Conservation (phyloP, 2,888 invertebrate genomes). For the Atrina japonica region DNA sequence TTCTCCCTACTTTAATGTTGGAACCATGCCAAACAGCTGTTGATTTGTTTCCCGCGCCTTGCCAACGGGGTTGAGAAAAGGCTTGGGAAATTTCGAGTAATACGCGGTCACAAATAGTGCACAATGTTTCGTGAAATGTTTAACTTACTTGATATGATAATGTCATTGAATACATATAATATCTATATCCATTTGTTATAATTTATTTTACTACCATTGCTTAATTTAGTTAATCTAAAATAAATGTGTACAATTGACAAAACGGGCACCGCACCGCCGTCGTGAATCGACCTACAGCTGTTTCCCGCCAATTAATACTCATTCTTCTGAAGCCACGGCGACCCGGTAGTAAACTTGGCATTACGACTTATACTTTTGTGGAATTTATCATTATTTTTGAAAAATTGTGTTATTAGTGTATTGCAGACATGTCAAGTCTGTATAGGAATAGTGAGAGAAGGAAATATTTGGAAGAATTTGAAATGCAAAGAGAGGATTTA, state of each 20-base stretch:
- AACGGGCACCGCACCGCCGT: conserved; percentile 46
- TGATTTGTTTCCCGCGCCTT: conserved; percentile 79
- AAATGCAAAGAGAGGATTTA: conserved; percentile 67
- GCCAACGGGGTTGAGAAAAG: conserved; percentile 65
- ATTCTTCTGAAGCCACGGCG: conserved; percentile 73
- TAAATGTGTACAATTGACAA: neutral
- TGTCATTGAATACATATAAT: too few relatives aligned
- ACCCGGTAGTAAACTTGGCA: conserved; percentile 60
- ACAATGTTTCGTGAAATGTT: conserved; percentile 36
- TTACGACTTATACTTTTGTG: conserved; percentile 45
- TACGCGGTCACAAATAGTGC: conserved; percentile 64
- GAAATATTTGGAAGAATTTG: conserved; percentile 65
- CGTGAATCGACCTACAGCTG: conserved; percentile 74
- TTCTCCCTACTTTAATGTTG: conserved; percentile 47
- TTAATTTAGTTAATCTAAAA: too few relatives aligned
- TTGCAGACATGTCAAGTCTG: conserved; percentile 62
- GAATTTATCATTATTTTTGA: conserved; percentile 25
- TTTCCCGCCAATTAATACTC: conserved; percentile 80
- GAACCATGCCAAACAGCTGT: conserved; percentile 72
- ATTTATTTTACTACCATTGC: too few relatives aligned
- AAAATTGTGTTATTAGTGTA: conserved; percentile 11
- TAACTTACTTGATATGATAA: too few relatives aligned
- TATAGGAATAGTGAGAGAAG: conserved; percentile 63
- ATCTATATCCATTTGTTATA: too few relatives aligned
- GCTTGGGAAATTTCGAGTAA: conserved; percentile 52